Conservation (phyloP, 2,797 vertebrate species). For the Melanotaenia pygmaea region DNA sequence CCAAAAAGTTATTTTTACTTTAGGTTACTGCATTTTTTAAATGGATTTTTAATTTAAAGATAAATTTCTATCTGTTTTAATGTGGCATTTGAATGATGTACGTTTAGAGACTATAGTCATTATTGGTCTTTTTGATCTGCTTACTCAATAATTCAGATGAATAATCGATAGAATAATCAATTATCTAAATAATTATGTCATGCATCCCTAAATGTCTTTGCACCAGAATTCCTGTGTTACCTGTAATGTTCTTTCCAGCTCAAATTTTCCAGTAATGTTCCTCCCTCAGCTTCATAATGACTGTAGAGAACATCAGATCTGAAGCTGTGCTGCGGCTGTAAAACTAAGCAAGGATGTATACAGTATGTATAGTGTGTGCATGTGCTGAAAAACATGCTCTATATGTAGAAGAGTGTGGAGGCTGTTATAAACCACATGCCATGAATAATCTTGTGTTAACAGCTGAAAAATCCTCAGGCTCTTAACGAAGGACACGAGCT, state of each 20-base stretch:
- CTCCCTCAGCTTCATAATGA: neutral
- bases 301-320: conserved; percentile 21
- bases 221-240: neutral
- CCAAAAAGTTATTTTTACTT: too few relatives aligned
- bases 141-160: too few relatives aligned
- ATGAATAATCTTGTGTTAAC: conserved; percentile 43
- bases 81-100: too few relatives aligned
- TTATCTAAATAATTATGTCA: too few relatives aligned
- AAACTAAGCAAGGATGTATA: conserved; percentile 29
- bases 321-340: neutral
- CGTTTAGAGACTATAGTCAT: too few relatives aligned
- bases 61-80: too few relatives aligned
- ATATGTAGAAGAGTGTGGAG: neutral
- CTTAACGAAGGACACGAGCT: conserved; percentile 20
- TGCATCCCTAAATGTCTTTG: neutral
- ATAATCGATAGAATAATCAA: too few relatives aligned
- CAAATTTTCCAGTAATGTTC: neutral
- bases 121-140: too few relatives aligned
- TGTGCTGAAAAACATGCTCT: neutral
- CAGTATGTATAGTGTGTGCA: neutral
- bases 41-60: too few relatives aligned
- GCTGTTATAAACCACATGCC: conserved; percentile 18
- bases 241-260: neutral
- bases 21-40: too few relatives aligned
- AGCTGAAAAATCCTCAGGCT: conserved; percentile 24